These are phyloP conservation scores for Ptychoptera albimana DNA, from an alignment of 2,888 invertebrate species.

Conservation along the genomic window DNA sequence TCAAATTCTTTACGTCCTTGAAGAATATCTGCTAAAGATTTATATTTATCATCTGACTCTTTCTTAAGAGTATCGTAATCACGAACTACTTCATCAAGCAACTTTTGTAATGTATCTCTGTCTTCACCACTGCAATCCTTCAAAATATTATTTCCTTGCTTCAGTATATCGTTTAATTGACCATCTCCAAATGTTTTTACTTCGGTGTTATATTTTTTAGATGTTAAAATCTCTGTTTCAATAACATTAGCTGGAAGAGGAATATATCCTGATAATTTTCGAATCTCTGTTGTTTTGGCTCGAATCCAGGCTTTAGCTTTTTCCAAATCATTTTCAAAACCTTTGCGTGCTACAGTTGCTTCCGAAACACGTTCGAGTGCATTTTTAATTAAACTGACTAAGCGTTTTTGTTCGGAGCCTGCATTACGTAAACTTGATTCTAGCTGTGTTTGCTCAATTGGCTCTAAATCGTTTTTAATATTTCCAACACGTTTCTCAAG, in stretches of 20 bases:
- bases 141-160: conserved; percentile 58
- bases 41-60: conserved; percentile 55
- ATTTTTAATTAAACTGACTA: conserved; percentile 51
- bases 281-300: conserved; percentile 55
- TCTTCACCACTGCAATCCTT: conserved; percentile 68
- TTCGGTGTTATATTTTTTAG: conserved; percentile 59
- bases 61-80: conserved; percentile 57
- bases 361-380: conserved; percentile 56
- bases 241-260: conserved; percentile 67
- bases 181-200: conserved; percentile 63
- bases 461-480: conserved; percentile 72
- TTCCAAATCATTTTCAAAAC: conserved; percentile 62
- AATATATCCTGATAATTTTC: conserved; percentile 53
- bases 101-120: conserved; percentile 43
- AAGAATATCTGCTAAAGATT: conserved; percentile 52
- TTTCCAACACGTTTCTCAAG: conserved; percentile 69
- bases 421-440: conserved; percentile 57
- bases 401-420: conserved; percentile 55
- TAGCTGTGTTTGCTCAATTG: conserved; percentile 64
- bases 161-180: conserved; percentile 55
- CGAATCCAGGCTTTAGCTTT: conserved; percentile 69
- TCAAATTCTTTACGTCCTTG: conserved; percentile 71
- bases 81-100: conserved; percentile 50
- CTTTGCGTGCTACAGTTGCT: conserved; percentile 54
- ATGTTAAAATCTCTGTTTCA: conserved; percentile 63